Base-by-base conservation (phyloP, 2,888 invertebrate species). In the Xanthostigma xanthostigma region DNA sequence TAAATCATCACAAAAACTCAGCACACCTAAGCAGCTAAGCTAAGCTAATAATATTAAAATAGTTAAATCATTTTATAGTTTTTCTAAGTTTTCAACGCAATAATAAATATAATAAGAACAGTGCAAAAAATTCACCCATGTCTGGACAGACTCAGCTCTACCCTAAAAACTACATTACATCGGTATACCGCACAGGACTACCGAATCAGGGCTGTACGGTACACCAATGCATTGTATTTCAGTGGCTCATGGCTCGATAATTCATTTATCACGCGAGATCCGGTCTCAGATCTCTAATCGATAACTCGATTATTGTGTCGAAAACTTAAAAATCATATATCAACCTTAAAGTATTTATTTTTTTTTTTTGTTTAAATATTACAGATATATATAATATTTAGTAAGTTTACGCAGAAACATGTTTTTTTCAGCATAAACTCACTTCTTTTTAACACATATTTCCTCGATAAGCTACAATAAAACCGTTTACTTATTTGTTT, bases 1-100 rank as follows among this genome's bases (percentile, higher is more conserved):
- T 9, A 39, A 39, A 39, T 39, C 40, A 62, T 63, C 63, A 64
- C 61, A 62, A 27, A 27, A 27, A 60, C 52, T 56, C 64, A 64
- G 62, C 63, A 64, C 63, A 64, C 63, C 62, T 63, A 64, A 64
- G 63, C 63, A 56, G 56, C 56, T 54, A 57, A 58, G 56, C 56
- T 54, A 39, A 39, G 17, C 17, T 39, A 39, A 39, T 39, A 14
- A 39, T 39, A 9, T 38, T 39, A 14, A 12, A 39, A 39, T 39
- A 9, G 12, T 39, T 9, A 39, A 39, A 17, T 39, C n/a, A 17
- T 39, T 39, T 11, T 10, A 14, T 11, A 17, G 17, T 11, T 9
- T 14, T 17, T 27, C 27, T 27, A 27, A 27, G 27, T 27, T 27
- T 27, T 27, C 27, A 27, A 27, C 27, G 27, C 27, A 27, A 27